Evolutionary conservation across 2,888 invertebrate genomes (phyloP).

Genomic region (Drosophila robusta): DNA sequence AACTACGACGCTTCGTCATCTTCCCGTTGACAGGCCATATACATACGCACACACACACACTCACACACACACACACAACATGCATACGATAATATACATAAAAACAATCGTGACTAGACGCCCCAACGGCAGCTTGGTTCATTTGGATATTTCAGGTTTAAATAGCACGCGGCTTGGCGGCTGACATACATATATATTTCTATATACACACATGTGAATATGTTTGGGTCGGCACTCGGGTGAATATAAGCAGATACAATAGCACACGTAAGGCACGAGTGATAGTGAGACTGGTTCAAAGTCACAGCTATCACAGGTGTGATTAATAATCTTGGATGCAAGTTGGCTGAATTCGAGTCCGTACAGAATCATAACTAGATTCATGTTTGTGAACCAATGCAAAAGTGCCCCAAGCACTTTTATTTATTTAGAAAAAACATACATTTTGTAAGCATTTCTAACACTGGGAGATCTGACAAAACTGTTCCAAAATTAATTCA

Average conservation of each 20-base stretch:
- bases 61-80: constrained; percentile 1
- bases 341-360: not conserved
- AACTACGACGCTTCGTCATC: constrained; percentile 66
- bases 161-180: constrained; percentile 61
- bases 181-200: not conserved
- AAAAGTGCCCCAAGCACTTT: too few relatives aligned
- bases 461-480: too few relatives aligned
- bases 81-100: constrained; percentile 8
- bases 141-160: constrained; percentile 65
- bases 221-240: not conserved
- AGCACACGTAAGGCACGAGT: constrained; percentile 31
- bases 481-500: too few relatives aligned
- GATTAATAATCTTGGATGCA: constrained; percentile 9
- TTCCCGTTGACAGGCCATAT: constrained; percentile 31
- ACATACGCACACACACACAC: constrained; percentile 8
- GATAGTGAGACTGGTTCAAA: constrained; percentile 8
- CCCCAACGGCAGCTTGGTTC: constrained; percentile 45
- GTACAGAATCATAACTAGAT: not conserved
- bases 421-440: too few relatives aligned
- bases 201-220: constrained; percentile 13
- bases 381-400: not conserved
- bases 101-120: constrained; percentile 62
- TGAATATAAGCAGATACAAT: constrained; percentile 27
- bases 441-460: too few relatives aligned
- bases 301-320: not conserved